phyloP scores from a whole-genome alignment of 1,140 invertebrate genomes.

The Fopius arisanus region DNA sequence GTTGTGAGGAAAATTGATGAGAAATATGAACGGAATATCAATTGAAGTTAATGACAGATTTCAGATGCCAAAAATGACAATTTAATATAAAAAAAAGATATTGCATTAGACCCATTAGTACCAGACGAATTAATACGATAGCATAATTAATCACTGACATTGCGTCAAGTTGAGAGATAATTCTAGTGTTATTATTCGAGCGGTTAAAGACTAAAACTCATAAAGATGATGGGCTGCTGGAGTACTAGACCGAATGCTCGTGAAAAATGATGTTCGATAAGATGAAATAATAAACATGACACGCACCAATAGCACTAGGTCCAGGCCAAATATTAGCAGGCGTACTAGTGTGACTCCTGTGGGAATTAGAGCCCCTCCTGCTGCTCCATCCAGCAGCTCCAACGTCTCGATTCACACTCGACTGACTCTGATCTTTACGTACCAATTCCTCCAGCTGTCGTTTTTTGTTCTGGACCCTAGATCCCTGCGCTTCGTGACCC shows the following conservation, averaged over 20 bases:
- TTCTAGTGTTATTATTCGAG: neutral
- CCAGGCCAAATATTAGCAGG: constrained; percentile 52
- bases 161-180: neutral
- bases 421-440: constrained; percentile 53
- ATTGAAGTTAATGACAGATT: too few relatives aligned
- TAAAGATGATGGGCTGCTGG: neutral
- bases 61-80: too few relatives aligned
- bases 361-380: constrained; percentile 49
- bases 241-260: neutral
- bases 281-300: neutral
- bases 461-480: constrained; percentile 39
- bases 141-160: neutral
- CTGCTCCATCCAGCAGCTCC: constrained; percentile 43
- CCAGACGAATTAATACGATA: neutral
- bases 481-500: neutral
- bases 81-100: neutral
- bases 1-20: too few relatives aligned
- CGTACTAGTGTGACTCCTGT: constrained; percentile 48
- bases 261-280: neutral
- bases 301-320: constrained; percentile 42
- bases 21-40: too few relatives aligned
- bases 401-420: constrained; percentile 50
- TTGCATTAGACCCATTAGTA: neutral
- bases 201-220: too few relatives aligned
- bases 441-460: constrained; percentile 55